phyloP scores from a whole-genome alignment of 1,140 invertebrate genomes.

The Diuraphis noxia region DNA sequence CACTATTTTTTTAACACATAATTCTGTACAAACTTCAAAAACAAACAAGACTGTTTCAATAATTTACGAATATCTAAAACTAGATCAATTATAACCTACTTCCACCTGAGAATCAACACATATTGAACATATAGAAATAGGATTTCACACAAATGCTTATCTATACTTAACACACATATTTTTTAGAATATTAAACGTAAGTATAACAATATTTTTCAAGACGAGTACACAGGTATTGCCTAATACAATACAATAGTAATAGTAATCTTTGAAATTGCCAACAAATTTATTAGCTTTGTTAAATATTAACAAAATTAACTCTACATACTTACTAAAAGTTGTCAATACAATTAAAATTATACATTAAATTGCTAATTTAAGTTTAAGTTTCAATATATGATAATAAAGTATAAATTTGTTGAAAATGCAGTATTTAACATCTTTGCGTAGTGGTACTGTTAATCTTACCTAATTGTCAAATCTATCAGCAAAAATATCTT shows the following conservation, averaged over 20 bases:
- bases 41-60: not conserved
- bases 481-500: slow-evolving; percentile 40
- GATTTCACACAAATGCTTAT: not conserved
- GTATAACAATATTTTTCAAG: not conserved
- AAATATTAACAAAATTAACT: not conserved
- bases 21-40: not conserved
- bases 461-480: slow-evolving; percentile 49
- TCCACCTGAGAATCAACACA: not conserved
- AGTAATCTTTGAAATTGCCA: not conserved
- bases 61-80: not conserved
- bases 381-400: not conserved
- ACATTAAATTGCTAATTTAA: not conserved
- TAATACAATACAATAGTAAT: not conserved
- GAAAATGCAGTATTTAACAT: slow-evolving; percentile 37
- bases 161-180: not conserved
- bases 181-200: not conserved
- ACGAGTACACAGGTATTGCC: not conserved
- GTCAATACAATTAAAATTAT: not conserved
- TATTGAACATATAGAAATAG: too few species aligned
- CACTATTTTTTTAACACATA: not conserved
- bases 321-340: not conserved
- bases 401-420: not conserved
- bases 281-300: not conserved
- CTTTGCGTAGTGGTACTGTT: slow-evolving; percentile 13
- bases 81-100: not conserved